Evolutionary conservation across 2,888 invertebrate species (phyloP), one percentile per base, ranked within the genome.

Genomic region (Tineola bisselliella): DNA sequence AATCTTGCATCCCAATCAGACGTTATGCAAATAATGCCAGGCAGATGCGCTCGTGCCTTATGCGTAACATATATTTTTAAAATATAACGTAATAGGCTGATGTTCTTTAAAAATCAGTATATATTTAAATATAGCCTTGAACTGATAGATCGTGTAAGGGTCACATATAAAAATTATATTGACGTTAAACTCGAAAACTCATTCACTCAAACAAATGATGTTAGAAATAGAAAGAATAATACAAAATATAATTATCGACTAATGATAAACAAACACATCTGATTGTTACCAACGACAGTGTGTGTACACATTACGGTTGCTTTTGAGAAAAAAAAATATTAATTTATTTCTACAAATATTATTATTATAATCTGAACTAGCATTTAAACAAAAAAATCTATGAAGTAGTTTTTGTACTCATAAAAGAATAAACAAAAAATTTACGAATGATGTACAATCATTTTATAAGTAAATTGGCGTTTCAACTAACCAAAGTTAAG

Each of bases 1-100:
- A 84, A 86, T 86, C 86, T 83, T 76, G 71, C 70, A 71, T 75
- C 73, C 83, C 81, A 84, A 84, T 86, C 86, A 79, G 77, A 67
- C 72, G 72, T 75, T 75, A 84, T 84, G 84, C 83, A 84, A 86
- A 86, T 84, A 79, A 12, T 68, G 63, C 66, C 64, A 68, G 68
- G 83, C 86, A 87, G 86, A 84, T 87, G 84, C 72, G 75, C 68
- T 64, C 71, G 86, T 81, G 81, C 77, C 67, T 67, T 84, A 84
- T 76, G 68, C 67, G 68, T 70, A 70, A 74, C 6, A 25, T 25
- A 25, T 67, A 65, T 68, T 71, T 72, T 68, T 67, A 69, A 48
- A 15, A 48, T 58, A 58, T 6, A 33, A 58, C 19, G 30, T 30
- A 33, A 31, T 11, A 33, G 58, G 6, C 58, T 13, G 48, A 10